phyloP scores from a whole-genome alignment of 30 jellyfish, hydroid and myxozoan genomes.

The Turritopsis rubra region DNA sequence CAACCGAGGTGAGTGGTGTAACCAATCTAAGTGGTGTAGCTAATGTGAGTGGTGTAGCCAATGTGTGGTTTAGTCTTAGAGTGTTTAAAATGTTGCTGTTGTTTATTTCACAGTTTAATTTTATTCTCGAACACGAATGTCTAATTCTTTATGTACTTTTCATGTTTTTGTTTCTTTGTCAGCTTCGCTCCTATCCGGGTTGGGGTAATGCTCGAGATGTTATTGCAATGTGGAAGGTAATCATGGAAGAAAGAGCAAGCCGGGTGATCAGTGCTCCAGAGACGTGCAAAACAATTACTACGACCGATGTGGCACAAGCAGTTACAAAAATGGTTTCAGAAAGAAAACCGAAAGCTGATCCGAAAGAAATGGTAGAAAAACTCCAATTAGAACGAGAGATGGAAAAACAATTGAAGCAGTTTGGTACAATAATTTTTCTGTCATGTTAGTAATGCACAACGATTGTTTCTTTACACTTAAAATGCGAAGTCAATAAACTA shows the following conservation, averaged over 20 bases:
- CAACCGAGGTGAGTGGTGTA: background rate
- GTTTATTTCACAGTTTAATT: background rate
- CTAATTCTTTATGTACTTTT: too few species aligned
- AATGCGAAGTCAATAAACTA: background rate
- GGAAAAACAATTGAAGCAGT: background rate
- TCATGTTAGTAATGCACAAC: too few species aligned
- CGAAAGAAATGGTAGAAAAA: background rate
- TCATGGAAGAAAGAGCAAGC: conserved; percentile 16
- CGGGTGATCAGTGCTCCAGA: conserved; percentile 29
- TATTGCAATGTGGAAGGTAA: conserved; percentile 20
- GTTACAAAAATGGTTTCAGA: conserved; percentile 3
- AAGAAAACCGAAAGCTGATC: conserved; percentile 18
- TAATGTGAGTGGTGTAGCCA: too few species aligned
- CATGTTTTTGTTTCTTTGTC: background rate
- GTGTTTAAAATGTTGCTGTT: background rate
- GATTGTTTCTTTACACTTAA: background rate
- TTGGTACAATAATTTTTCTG: background rate
- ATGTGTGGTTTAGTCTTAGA: background rate
- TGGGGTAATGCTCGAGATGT: conserved; percentile 34
- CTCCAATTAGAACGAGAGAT: background rate
- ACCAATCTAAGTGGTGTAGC: too few species aligned
- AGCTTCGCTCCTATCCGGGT: conserved; percentile 25
- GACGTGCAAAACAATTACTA: background rate
- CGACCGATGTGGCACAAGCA: background rate
- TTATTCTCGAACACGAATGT: background rate